Base-by-base conservation (phyloP, 2,797 vertebrate genomes). In the Lepidocolaptes lacrymiger region DNA sequence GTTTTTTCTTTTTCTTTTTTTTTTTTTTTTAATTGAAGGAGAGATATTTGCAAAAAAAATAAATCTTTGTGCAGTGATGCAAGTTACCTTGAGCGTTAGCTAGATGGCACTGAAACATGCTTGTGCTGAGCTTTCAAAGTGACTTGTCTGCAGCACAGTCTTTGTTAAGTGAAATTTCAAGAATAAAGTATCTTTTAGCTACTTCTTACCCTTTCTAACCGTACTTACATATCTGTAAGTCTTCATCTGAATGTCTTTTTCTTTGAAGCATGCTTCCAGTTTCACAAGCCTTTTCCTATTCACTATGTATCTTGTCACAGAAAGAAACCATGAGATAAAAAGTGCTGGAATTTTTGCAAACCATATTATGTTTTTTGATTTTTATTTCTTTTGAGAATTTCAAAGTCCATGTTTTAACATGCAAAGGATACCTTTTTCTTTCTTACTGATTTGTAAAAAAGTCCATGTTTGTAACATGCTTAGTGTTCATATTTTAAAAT, bases 101-200 rank as follows among this genome's bases (percentile, higher is more conserved):
- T 97, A 91, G 86, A 71, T 96, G 91, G 76, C 87, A 92, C 87
- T 90, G 89, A 92, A 89, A 91, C 73, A 59, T 34, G 5, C 48
- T 84, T 44, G 15, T 88, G 85, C 71, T 88, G 48, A 79, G 90
- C 12, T 87, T 27, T 46, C 85, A 4, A 52, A 95, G 43, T 41
- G 43, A 36, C 58, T 91, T 93, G 43, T 78, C 62, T 52, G 58
- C 58, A 93, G 22, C 28, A 59, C 10, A 41, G 36, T 74, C 64
- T 94, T 89, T 80, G 12, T 72, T 69, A 89, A 77, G 74, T 73
- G 26, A 72, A 75, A 75, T 91, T 93, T 84, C 49, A 85, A 37
- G 17, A 81, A 66, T 44, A 19, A 76, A 54, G 6, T 56, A 10
- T 68, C 20, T 83, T 58, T 85, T 59, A 88, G 26, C 28, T 77